Conservation (phyloP, 2,113 vertebrate species). For the Pholis gunnellus region DNA sequence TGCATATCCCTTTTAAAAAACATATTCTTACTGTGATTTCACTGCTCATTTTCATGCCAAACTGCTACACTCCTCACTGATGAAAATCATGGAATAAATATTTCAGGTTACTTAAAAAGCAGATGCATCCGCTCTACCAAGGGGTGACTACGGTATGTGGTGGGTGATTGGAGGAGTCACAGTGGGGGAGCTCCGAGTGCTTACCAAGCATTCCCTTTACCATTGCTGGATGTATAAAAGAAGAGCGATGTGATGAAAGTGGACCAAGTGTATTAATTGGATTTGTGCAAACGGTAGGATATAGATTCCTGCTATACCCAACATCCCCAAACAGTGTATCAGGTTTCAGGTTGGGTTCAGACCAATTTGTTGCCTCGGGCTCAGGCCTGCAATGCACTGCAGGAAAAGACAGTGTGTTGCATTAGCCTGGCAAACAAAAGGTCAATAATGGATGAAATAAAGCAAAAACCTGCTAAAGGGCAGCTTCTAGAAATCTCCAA, state of each 20-base stretch:
- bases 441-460: constrained; percentile 16
- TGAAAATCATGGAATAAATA: constrained; percentile 66
- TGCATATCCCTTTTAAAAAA: constrained; percentile 44
- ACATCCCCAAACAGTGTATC: constrained; percentile 13
- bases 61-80: constrained; percentile 21
- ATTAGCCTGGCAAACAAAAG: neutral
- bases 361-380: neutral
- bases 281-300: constrained; percentile 17
- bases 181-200: constrained; percentile 28
- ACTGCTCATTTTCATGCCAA: constrained; percentile 44
- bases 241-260: constrained; percentile 26
- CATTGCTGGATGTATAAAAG: constrained; percentile 18
- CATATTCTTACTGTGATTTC: constrained; percentile 35
- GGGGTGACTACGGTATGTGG: constrained; percentile 15
- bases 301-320: constrained; percentile 10
- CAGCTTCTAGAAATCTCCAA: neutral
- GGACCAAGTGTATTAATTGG: constrained; percentile 26
- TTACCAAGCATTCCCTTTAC: constrained; percentile 17
- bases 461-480: neutral
- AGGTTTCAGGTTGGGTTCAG: constrained; percentile 11
- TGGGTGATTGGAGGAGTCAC: constrained; percentile 47
- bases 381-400: neutral
- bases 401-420: neutral
- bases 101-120: constrained; percentile 53
- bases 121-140: constrained; percentile 23